A percentile compares a stretch with the other conserved stretches of the same genome.
phyloP scores from a whole-genome alignment of 2,888 invertebrate genomes.

The Sepioteuthis lessoniana region DNA sequence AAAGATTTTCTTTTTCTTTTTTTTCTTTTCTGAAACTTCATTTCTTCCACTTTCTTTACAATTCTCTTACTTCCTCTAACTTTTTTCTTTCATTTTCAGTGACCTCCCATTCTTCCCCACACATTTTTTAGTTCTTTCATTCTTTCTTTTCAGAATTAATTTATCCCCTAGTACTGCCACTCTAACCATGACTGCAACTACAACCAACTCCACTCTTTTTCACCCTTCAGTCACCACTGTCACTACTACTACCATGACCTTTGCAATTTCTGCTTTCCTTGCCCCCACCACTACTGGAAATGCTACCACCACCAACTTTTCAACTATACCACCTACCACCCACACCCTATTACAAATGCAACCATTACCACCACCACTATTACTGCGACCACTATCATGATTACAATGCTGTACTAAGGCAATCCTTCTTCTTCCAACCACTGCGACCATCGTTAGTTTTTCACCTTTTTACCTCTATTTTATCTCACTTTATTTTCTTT shows the following conservation, averaged over 20 bases:
- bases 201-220: not conserved
- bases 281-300: not conserved
- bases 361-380: not conserved
- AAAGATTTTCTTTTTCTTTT: not conserved
- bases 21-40: not conserved
- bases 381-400: not conserved
- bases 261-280: constrained; percentile 1
- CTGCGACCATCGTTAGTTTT: not conserved
- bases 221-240: not conserved
- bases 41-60: not conserved
- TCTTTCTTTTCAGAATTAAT: not conserved
- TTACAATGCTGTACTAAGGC: not conserved
- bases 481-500: not conserved
- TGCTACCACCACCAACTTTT: not conserved
- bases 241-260: constrained; percentile 36
- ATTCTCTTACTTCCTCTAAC: not conserved
- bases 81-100: not conserved
- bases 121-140: not conserved
- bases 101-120: not conserved
- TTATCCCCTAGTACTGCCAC: constrained; percentile 9
- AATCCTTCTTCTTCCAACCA: constrained; percentile 24
- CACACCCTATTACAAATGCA: not conserved
- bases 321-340: not conserved
- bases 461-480: not conserved
- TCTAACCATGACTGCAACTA: not conserved